These are phyloP conservation scores for Branchellion lobata DNA, from an alignment of 2,888 invertebrate genomes.

Conservation along the genomic window DNA sequence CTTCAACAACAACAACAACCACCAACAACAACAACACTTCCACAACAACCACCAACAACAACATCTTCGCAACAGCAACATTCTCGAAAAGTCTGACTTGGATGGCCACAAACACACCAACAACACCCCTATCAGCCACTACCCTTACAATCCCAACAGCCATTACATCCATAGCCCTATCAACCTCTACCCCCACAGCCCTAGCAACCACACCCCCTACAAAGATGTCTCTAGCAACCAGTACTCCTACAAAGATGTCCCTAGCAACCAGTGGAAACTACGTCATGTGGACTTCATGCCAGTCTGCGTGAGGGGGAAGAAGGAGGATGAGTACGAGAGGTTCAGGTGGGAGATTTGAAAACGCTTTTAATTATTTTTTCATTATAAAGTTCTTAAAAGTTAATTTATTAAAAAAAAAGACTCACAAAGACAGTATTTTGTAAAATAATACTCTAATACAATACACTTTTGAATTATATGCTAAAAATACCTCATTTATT, in stretches of 20 bases:
- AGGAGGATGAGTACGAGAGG: slow-evolving; percentile 46
- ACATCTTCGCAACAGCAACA: slow-evolving; percentile 11
- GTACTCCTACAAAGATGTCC: background rate
- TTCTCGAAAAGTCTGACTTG: slow-evolving; percentile 36
- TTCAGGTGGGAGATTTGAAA: slow-evolving; percentile 42
- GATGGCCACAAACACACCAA: slow-evolving; percentile 46
- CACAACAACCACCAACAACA: background rate
- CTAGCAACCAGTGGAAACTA: slow-evolving; percentile 44
- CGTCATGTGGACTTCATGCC: slow-evolving; percentile 49
- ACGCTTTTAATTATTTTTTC: too few relatives aligned
- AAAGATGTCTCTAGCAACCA: background rate
- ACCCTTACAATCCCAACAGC: background rate
- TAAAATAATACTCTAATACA: too few relatives aligned
- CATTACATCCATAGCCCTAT: background rate
- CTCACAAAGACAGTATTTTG: too few relatives aligned
- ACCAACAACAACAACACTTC: background rate
- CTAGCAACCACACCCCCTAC: background rate
- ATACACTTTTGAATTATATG: too few relatives aligned
- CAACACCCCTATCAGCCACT: background rate
- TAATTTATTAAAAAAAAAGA: too few relatives aligned
- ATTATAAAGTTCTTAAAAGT: background rate
- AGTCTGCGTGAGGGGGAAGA: slow-evolving; percentile 41
- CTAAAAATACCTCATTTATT: too few relatives aligned
- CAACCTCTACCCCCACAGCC: background rate
- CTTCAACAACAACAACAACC: background rate